Evolutionary conservation across 2,888 invertebrate genomes (phyloP).

Genomic region (Apotomis betuletana): DNA sequence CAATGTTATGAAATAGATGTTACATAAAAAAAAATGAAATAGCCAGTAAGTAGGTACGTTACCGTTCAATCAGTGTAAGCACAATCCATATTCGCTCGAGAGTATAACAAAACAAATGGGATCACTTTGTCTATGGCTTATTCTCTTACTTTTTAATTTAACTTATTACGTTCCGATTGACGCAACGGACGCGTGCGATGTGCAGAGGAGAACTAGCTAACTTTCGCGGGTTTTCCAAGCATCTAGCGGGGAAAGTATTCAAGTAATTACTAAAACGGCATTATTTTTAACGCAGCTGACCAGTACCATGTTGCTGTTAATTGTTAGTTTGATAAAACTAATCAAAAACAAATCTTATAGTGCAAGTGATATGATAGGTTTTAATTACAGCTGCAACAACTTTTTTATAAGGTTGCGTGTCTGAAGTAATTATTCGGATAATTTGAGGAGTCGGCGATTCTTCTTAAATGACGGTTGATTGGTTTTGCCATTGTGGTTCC

Average conservation of each 20-base stretch:
- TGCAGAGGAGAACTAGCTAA: slow-evolving; percentile 39
- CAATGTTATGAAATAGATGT: too few relatives aligned
- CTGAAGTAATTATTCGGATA: slow-evolving; percentile 34
- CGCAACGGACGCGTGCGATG: slow-evolving; percentile 36
- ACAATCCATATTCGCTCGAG: slow-evolving; percentile 19
- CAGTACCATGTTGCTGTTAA: slow-evolving; percentile 31
- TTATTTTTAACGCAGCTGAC: slow-evolving; percentile 56
- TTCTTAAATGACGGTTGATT: slow-evolving; percentile 31
- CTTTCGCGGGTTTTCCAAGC: slow-evolving; percentile 66
- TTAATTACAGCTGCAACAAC: slow-evolving; percentile 2
- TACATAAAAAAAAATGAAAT: too few relatives aligned
- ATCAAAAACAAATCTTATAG: slow-evolving; percentile 28
- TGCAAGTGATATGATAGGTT: slow-evolving; percentile 15
- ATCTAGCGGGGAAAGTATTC: slow-evolving; percentile 74
- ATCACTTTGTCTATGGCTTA: slow-evolving; percentile 16
- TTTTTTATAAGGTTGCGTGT: slow-evolving; percentile 34
- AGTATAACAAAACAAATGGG: slow-evolving; percentile 7
- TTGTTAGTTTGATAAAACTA: slow-evolving; percentile 10
- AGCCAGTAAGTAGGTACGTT: neutral
- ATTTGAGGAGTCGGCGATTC: slow-evolving; percentile 26
- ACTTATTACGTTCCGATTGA: slow-evolving; percentile 28
- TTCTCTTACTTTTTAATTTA: slow-evolving; percentile 20
- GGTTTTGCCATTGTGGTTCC: slow-evolving; percentile 34
- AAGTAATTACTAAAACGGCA: slow-evolving; percentile 69
- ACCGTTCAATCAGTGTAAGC: slow-evolving; percentile 11